A percentile compares a stretch with the other conserved stretches of the same genome.
These are phyloP conservation scores for Catharus bicknelli DNA, from an alignment of 2,113 vertebrate genomes.

Conservation along the genomic window DNA sequence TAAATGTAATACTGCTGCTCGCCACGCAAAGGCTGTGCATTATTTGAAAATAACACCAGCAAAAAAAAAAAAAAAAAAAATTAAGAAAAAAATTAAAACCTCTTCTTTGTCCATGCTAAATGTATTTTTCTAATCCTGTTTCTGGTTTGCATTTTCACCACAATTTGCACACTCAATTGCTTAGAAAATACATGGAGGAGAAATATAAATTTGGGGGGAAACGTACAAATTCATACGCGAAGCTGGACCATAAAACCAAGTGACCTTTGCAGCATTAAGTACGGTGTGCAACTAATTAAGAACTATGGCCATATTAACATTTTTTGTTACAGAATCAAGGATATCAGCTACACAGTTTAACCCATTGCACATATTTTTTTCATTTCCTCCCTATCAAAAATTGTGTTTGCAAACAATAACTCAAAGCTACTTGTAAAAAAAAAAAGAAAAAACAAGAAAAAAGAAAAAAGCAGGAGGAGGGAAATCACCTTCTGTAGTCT, in stretches of 20 bases:
- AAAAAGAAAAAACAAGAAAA: neutral
- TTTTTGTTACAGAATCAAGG: constrained; percentile 32
- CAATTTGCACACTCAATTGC: neutral
- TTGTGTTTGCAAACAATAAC: constrained; percentile 23
- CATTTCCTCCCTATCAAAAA: constrained; percentile 44
- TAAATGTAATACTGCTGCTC: constrained; percentile 45
- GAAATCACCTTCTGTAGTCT: neutral
- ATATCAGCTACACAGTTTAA: constrained; percentile 10
- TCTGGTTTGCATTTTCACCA: neutral
- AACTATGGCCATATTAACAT: neutral
- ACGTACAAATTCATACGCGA: neutral
- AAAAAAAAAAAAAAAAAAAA: neutral
- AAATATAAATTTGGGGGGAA: constrained; percentile 7
- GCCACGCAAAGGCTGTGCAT: constrained; percentile 25
- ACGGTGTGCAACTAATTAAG: neutral
- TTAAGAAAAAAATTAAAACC: neutral
- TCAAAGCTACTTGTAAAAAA: neutral
- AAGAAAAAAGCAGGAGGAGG: neutral
- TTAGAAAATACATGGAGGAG: neutral
- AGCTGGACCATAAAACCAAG: constrained; percentile 1
- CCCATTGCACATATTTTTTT: neutral
- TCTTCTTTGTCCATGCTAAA: neutral
- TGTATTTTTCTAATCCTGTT: neutral
- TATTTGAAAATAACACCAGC: neutral
- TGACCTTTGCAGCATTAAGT: constrained; percentile 54